Base-by-base conservation (phyloP, 2,888 invertebrate species). In the Trichopria drosophilae region DNA sequence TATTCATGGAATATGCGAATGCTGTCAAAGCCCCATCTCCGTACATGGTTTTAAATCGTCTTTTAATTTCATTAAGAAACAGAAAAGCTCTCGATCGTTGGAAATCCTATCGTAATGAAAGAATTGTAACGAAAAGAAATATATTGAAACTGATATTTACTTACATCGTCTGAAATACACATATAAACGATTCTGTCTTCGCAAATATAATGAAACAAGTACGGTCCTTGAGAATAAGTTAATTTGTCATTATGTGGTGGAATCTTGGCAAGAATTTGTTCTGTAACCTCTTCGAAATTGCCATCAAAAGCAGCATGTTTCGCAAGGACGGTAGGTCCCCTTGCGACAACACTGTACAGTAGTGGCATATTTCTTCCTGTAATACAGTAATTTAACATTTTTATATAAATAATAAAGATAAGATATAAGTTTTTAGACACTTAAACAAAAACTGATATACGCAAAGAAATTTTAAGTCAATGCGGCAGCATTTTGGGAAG, bases 1-100 rank as follows among this genome's bases (percentile, higher is more conserved):
- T 86, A 72, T 96, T 96, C 94, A 96, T 94, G 1, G 94, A 90
- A 79, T 94, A 96, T 0, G 95, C 91, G 56, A 96, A 83, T 23
- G 95, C 95, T 20, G 89, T 90, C 55, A 87, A 86, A 9, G 87
- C 89, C 61, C 84, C 81, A 9, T 84, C 80, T 1, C 91, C 93
- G 79, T 93, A 96, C 15, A 87, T 82, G 29, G 87, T 81, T 64
- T 86, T 83, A 71, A 97, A 96, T 72, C 93, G 84, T 65, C 88
- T 82, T 75, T 94, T 94, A 32, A 95, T 87, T 76, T 96, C 95
- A 75, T 90, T 87, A 12, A 97, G 81, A 72, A 88, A 97, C 16
- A 91, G 76, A 76, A 96, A 97, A 50, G 95, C 94, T 73, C 90
- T 83, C 1, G 93, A 88, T 63, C 94, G 82, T 78, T 94, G 93